Conservation (phyloP, 2,888 invertebrate genomes). For the Hydraecia micacea region DNA sequence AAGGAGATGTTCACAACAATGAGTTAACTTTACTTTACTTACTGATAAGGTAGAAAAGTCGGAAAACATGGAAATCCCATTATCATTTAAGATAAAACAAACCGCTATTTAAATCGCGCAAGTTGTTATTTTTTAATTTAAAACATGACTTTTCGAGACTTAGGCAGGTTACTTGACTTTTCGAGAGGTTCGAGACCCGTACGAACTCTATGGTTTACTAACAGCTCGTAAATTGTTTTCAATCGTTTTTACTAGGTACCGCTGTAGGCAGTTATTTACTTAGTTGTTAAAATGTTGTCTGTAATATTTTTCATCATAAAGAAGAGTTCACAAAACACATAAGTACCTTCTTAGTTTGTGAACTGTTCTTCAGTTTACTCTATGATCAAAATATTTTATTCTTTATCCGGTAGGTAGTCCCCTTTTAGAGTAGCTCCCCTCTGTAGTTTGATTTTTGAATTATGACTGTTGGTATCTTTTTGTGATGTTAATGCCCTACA, state of each 20-base stretch:
- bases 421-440: conserved; percentile 38
- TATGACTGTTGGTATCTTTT: conserved; percentile 66
- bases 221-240: background rate
- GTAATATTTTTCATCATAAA: conserved; percentile 6
- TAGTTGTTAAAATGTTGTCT: background rate
- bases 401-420: conserved; percentile 7
- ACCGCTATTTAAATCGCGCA: background rate
- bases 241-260: background rate
- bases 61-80: background rate
- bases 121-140: background rate
- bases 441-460: conserved; percentile 44
- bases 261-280: background rate
- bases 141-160: background rate
- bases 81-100: background rate
- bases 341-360: conserved; percentile 7
- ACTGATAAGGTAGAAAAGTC: conserved; percentile 23
- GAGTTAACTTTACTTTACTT: background rate
- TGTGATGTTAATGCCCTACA: conserved; percentile 46
- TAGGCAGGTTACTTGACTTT: background rate
- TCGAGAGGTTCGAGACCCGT: background rate
- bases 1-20: conserved; percentile 13
- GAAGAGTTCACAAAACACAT: conserved; percentile 1
- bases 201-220: background rate
- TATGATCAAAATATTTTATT: conserved; percentile 7
- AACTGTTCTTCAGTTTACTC: conserved; percentile 6